A percentile compares a stretch with the other conserved stretches of the same genome.
Evolutionary conservation across 2,113 vertebrate genomes (phyloP).

Genomic region (Alectura lathami): DNA sequence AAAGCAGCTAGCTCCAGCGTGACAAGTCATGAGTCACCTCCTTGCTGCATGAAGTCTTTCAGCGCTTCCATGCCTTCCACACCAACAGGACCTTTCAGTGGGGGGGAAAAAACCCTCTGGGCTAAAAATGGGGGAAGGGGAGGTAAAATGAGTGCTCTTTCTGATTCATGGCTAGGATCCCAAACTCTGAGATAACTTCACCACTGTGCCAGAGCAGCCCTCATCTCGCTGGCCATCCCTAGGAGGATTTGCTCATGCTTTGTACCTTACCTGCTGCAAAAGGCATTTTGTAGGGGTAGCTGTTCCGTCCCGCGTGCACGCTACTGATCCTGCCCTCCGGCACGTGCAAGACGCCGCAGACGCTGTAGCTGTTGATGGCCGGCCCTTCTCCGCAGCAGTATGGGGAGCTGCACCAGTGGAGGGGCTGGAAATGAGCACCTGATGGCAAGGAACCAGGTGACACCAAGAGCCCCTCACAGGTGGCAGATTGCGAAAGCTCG

Average conservation of each 20-base stretch:
- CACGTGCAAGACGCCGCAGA: constrained; percentile 84
- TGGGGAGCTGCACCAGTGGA: constrained; percentile 87
- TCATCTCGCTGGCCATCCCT: neutral
- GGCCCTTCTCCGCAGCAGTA: constrained; percentile 87
- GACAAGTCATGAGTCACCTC: neutral
- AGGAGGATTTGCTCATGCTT: neutral
- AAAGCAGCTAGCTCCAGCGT: neutral
- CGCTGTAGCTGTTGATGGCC: constrained; percentile 79
- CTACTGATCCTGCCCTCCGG: constrained; percentile 81
- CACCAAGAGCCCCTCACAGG: constrained; percentile 85
- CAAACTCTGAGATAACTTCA: neutral
- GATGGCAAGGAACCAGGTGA: constrained; percentile 80
- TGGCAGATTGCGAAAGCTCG: constrained; percentile 71
- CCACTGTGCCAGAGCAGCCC: neutral
- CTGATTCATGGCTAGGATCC: neutral
- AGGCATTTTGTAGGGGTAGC: constrained; percentile 86
- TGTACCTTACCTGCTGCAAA: constrained; percentile 87
- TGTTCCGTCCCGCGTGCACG: constrained; percentile 77
- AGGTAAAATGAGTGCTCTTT: neutral
- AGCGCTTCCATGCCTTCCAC: neutral
- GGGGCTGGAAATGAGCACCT: constrained; percentile 82
- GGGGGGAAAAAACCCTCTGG: neutral
- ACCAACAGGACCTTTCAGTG: neutral
- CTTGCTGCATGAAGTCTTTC: neutral
- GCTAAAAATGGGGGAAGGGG: neutral